phyloP scores from a whole-genome alignment of 2,113 vertebrate genomes.

The Rhinogobius similis region DNA sequence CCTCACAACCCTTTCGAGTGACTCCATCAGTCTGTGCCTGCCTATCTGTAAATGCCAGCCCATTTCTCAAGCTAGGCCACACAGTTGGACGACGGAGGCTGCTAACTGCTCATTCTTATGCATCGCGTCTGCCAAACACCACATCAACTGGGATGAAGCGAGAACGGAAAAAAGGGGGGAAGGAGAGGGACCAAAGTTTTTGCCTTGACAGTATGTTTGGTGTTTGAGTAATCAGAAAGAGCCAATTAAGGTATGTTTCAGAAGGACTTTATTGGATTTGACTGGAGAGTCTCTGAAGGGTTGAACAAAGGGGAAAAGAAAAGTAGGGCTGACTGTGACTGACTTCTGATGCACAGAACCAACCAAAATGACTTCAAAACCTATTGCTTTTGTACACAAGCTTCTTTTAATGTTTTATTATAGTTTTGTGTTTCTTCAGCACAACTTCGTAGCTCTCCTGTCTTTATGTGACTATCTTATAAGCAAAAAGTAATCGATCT shows the following conservation, averaged over 20 bases:
- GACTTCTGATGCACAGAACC: conserved; percentile 2
- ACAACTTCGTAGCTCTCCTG: no score
- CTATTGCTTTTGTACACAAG: neutral
- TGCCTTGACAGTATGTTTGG: conserved; percentile 38
- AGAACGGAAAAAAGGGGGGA: neutral
- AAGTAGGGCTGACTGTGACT: conserved; percentile 17
- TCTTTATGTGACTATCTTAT: no score
- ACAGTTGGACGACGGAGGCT: conserved; percentile 57
- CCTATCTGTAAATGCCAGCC: conserved; percentile 75
- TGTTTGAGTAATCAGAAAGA: conserved; percentile 50
- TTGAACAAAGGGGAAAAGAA: conserved; percentile 34
- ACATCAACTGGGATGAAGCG: conserved; percentile 56
- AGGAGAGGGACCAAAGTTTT: conserved; percentile 54
- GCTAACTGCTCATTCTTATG: conserved; percentile 69
- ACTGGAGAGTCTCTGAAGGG: conserved; percentile 29
- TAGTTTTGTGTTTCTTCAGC: no score
- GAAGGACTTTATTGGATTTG: conserved; percentile 23
- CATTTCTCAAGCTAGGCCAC: conserved; percentile 67
- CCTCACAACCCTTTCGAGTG: conserved; percentile 58
- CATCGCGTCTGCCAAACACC: conserved; percentile 66
- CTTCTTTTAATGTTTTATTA: no score
- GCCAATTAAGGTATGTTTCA: conserved; percentile 37
- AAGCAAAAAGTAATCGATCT: no score
- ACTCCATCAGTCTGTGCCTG: conserved; percentile 69
- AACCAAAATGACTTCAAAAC: neutral